Evolutionary conservation across 2,888 invertebrate genomes (phyloP).

Genomic region (Diogma glabrata): DNA sequence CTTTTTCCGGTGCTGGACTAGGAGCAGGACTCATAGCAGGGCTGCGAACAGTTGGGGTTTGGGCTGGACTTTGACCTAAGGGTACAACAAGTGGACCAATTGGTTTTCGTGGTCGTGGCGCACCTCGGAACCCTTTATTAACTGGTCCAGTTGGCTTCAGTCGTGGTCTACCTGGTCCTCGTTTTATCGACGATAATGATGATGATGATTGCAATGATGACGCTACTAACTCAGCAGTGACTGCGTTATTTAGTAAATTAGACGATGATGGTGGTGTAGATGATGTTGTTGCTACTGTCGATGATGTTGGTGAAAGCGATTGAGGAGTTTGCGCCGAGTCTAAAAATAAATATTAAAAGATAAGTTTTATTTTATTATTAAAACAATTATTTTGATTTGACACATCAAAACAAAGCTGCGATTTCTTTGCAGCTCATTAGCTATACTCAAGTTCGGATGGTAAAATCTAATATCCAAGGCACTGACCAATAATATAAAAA

Average conservation of each 20-base stretch:
- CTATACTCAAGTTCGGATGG: too few relatives aligned
- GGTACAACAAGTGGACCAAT: constrained; percentile 37
- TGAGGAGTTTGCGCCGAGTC: not conserved
- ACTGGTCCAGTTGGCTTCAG: constrained; percentile 52
- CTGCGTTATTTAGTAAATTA: not conserved
- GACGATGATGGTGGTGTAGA: not conserved
- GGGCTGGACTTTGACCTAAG: constrained; percentile 32
- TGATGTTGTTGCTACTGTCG: not conserved
- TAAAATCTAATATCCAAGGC: too few relatives aligned
- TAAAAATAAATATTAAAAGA: not conserved
- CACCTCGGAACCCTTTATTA: constrained; percentile 48
- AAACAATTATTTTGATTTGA: too few relatives aligned
- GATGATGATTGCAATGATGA: constrained; percentile 13
- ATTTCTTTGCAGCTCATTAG: too few relatives aligned
- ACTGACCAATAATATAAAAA: too few relatives aligned
- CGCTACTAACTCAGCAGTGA: not conserved
- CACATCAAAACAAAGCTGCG: too few relatives aligned
- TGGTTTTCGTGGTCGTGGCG: constrained; percentile 44
- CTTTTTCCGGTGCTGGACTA: constrained; percentile 27
- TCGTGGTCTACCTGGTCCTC: constrained; percentile 58
- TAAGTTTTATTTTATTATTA: too few relatives aligned
- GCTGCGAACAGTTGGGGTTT: constrained; percentile 31
- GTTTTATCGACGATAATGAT: constrained; percentile 36
- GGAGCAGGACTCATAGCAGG: constrained; percentile 34
- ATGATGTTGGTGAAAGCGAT: not conserved